These are phyloP conservation scores for Drosophila mojavensis DNA, from an alignment of 1,140 invertebrate genomes.

Conservation along the genomic window DNA sequence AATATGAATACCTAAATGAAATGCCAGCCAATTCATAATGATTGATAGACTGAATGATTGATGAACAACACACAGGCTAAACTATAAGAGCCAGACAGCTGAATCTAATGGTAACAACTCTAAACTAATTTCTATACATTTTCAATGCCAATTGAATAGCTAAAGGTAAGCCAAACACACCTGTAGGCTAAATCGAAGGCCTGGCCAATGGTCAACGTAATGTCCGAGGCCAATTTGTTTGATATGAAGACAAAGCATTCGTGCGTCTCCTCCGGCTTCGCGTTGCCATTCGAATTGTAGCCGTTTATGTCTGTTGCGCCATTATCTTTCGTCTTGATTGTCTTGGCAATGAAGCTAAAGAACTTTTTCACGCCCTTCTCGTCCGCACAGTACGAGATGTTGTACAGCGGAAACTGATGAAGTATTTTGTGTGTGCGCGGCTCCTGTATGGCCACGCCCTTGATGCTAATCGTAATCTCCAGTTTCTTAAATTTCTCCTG, in stretches of 20 bases:
- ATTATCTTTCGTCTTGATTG: slow-evolving; percentile 85
- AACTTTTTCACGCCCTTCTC: slow-evolving; percentile 99
- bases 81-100: too few species aligned
- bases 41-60: too few species aligned
- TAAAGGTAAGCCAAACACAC: slow-evolving; percentile 66
- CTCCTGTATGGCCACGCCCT: slow-evolving; percentile 97
- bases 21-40: too few species aligned
- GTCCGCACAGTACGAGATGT: slow-evolving; percentile 99
- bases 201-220: slow-evolving; percentile 98
- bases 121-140: too few species aligned
- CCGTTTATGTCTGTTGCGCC: slow-evolving; percentile 77
- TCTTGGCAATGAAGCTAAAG: slow-evolving; percentile 98
- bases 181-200: slow-evolving; percentile 98
- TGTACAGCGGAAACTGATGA: slow-evolving; percentile 97
- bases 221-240: slow-evolving; percentile 97
- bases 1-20: too few species aligned
- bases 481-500: slow-evolving; percentile 95
- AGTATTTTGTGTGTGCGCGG: slow-evolving; percentile 90
- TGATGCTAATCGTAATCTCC: slow-evolving; percentile 96
- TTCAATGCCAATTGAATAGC: too few species aligned
- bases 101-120: too few species aligned
- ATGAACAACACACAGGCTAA: too few species aligned
- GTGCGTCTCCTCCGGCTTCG: slow-evolving; percentile 89
- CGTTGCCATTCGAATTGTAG: slow-evolving; percentile 46
- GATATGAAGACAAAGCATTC: slow-evolving; percentile 98